Evolutionary conservation across 2,113 vertebrate species (phyloP).

Genomic region (Mohoua ochrocephala): DNA sequence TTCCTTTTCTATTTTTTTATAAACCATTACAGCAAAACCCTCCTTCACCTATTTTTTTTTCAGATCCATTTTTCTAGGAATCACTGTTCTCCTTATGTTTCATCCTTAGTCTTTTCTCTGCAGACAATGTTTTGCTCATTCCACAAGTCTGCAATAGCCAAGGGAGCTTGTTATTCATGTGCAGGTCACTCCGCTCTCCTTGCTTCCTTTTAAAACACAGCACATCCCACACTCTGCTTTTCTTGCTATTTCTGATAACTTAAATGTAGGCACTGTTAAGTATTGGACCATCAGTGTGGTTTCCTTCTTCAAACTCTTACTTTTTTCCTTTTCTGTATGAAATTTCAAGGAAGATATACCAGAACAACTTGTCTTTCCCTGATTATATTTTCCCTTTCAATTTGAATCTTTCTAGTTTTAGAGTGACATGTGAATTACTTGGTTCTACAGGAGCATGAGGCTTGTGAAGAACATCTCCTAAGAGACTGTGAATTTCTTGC

Average conservation of each 20-base stretch:
- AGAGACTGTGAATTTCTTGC: background rate
- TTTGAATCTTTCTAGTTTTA: background rate
- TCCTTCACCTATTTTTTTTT: background rate
- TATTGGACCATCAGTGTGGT: background rate
- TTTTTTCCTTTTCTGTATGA: background rate
- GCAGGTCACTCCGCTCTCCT: background rate
- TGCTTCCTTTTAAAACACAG: background rate
- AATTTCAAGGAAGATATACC: background rate
- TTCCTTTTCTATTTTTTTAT: background rate
- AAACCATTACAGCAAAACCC: background rate
- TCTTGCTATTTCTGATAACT: background rate
- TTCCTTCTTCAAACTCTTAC: background rate
- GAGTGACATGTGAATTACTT: background rate
- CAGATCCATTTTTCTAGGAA: background rate
- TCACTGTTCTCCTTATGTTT: background rate
- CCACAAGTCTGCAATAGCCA: background rate
- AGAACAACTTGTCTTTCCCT: background rate
- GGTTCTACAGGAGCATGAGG: background rate
- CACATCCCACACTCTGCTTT: background rate
- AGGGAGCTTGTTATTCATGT: constrained; percentile 18
- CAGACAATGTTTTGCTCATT: background rate
- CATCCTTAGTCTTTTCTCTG: background rate
- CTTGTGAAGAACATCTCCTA: background rate
- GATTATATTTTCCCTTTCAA: background rate
- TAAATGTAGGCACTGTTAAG: background rate